These are phyloP conservation scores for Sus cebifrons DNA, from an alignment of 2,797 vertebrate genomes.

Conservation along the genomic window DNA sequence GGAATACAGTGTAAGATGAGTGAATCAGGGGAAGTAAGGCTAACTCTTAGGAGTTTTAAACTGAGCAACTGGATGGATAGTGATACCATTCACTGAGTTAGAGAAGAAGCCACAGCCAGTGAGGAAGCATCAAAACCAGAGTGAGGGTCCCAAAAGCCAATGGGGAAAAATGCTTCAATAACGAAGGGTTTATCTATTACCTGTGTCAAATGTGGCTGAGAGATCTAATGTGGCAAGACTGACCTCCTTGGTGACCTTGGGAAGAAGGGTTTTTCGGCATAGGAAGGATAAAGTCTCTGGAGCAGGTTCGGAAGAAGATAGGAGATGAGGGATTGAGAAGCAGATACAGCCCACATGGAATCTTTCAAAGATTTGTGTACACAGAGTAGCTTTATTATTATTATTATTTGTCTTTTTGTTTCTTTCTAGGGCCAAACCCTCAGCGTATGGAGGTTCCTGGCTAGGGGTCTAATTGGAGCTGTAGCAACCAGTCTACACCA, in stretches of 20 bases:
- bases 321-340: background rate
- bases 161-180: background rate
- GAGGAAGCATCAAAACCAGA: conserved; percentile 7
- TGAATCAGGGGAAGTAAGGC: background rate
- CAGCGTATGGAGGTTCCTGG: no score
- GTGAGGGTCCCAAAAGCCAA: background rate
- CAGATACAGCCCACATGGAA: background rate
- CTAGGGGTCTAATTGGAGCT: no score
- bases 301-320: background rate
- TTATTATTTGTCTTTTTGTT: no score
- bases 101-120: background rate
- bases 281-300: background rate
- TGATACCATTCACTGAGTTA: background rate
- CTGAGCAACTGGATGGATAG: background rate
- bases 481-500: no score
- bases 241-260: background rate
- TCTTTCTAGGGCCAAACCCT: no score
- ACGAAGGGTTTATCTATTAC: background rate
- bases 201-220: background rate
- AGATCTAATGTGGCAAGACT: background rate
- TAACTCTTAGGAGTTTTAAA: background rate
- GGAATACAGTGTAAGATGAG: background rate
- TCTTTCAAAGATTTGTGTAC: background rate
- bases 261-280: background rate
- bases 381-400: background rate